Conservation (phyloP, 2,888 invertebrate species). For the Ferrisia virgata region DNA sequence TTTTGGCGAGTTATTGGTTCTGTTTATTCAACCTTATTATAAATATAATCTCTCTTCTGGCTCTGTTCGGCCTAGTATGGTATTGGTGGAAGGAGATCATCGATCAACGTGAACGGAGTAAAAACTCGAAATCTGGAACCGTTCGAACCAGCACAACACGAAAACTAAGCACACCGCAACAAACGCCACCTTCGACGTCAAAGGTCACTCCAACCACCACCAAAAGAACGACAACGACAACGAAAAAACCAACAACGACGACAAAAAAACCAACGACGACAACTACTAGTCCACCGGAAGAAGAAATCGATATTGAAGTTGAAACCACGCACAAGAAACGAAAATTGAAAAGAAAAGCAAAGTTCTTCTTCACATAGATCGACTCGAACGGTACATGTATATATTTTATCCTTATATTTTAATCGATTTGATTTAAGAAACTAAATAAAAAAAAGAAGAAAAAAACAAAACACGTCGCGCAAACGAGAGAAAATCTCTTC, state of each 20-base stretch:
- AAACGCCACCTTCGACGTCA: background rate
- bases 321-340: slow-evolving; percentile 28
- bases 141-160: background rate
- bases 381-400: background rate
- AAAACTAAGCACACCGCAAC: background rate
- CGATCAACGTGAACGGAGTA: background rate
- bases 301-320: slow-evolving; percentile 26
- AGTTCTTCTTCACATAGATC: slow-evolving; percentile 32
- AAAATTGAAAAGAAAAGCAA: slow-evolving; percentile 33
- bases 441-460: background rate
- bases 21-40: slow-evolving; percentile 1
- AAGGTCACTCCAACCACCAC: background rate
- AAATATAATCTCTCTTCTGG: background rate
- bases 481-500: background rate
- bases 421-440: background rate
- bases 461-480: background rate
- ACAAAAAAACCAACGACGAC: slow-evolving; percentile 4
- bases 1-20: background rate
- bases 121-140: background rate
- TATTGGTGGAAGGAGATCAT: slow-evolving; percentile 30
- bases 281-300: background rate
- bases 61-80: background rate
- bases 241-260: background rate
- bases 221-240: background rate
- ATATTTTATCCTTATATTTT: background rate